Evolutionary conservation across 2,888 invertebrate species (phyloP), one percentile per base, ranked within the genome.

Genomic region (Eulithis testata): DNA sequence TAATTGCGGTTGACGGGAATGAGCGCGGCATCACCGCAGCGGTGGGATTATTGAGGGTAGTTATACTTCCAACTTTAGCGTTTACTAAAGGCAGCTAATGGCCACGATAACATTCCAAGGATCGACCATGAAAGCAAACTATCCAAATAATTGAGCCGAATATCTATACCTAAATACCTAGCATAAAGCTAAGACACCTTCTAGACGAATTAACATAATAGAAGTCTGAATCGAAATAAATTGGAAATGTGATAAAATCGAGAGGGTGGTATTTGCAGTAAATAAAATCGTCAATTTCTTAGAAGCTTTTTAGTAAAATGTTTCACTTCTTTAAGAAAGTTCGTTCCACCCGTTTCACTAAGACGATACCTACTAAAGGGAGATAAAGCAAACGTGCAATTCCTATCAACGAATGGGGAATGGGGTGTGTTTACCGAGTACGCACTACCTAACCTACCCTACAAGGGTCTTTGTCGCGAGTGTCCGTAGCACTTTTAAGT

Each of bases 381-480:
- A 80, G 81, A 81, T 82, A 81, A 82, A 81, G 79, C 74, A 79
- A 81, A 82, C 81, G 76, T 71, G 77, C 79, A 74, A 76, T 81
- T 78, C 78, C 79, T 82, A 82, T 82, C 82, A 81, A 73, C 73
- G 76, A 76, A 76, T 76, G 74, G 78, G 73, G 75, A 76, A 76
- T 76, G 75, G 78, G 73, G 74, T 77, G 79, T 82, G 81, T 82
- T 82, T 82, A 80, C 82, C 68, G 74, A 81, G 75, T 68, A 61
- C 54, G 45, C 44, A 57, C 57, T 21, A 62, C 54, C 47, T 40
- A 51, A 55, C 63, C 49, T 73, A 74, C 73, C 77, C 78, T 79
- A 74, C 62, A 72, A 76, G 79, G 75, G 79, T 68, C 77, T 77
- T 82, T 81, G 79, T 81, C 73, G 74, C 76, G 75, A 71, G 82